These are phyloP conservation scores for Saguinus midas DNA, from an alignment of 2,113 vertebrate genomes.

Conservation along the genomic window DNA sequence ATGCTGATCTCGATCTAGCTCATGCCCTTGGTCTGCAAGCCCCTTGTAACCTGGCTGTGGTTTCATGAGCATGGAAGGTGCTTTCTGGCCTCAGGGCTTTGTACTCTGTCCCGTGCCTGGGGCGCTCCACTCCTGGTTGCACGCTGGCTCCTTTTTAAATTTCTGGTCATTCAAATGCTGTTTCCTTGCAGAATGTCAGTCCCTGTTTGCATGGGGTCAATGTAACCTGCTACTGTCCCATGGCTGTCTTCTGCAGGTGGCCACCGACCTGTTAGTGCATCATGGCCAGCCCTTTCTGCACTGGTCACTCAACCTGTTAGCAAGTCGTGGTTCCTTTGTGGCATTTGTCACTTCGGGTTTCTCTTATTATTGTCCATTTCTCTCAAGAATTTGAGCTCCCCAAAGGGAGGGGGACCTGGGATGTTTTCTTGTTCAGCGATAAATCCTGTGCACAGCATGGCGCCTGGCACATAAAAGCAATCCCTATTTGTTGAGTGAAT, in stretches of 20 bases:
- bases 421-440: too few relatives aligned
- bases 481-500: fast-evolving
- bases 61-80: fast-evolving
- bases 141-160: fast-evolving
- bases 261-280: too few relatives aligned
- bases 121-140: not conserved
- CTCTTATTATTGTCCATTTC: not conserved
- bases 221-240: too few relatives aligned
- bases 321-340: fast-evolving
- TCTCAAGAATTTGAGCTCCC: not conserved
- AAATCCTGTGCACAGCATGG: fast-evolving
- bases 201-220: fast-evolving
- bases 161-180: not conserved
- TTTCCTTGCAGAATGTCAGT: not conserved
- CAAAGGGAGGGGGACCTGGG: not conserved
- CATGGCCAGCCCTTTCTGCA: too few relatives aligned
- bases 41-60: fast-evolving
- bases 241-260: too few relatives aligned
- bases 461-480: fast-evolving
- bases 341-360: fast-evolving
- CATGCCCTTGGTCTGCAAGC: fast-evolving
- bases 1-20: fast-evolving
- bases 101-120: fast-evolving
- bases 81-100: not conserved
- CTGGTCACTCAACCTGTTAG: too few relatives aligned